These are phyloP conservation scores for Epistrophella euchroma DNA, from an alignment of 2,888 invertebrate species.

Conservation along the genomic window DNA sequence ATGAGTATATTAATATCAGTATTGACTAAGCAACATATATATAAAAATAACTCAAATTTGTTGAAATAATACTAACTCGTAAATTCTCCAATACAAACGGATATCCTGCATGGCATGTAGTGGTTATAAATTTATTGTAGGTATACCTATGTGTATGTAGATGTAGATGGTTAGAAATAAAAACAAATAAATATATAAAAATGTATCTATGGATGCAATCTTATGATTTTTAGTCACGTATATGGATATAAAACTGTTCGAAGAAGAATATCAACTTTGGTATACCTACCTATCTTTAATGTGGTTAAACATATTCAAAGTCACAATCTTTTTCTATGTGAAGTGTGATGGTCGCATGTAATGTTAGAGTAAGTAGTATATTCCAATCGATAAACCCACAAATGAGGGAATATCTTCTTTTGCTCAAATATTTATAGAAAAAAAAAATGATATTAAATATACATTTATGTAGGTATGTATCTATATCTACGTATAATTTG, in stretches of 20 bases:
- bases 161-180: conserved; percentile 2
- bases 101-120: conserved; percentile 63
- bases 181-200: conserved; percentile 28
- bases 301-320: conserved; percentile 73
- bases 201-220: conserved; percentile 42
- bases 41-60: conserved; percentile 54
- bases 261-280: conserved; percentile 47
- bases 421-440: not conserved
- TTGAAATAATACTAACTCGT: conserved; percentile 36
- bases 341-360: conserved; percentile 15
- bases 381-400: conserved; percentile 21
- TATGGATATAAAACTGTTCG: conserved; percentile 62
- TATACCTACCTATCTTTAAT: conserved; percentile 48
- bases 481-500: conserved; percentile 13
- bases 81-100: conserved; percentile 56
- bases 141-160: not conserved
- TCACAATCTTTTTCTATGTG: conserved; percentile 38
- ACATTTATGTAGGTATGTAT: too few species aligned
- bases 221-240: conserved; percentile 71
- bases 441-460: conserved; percentile 12
- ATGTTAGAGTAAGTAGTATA: not conserved
- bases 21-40: conserved; percentile 23
- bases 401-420: conserved; percentile 16
- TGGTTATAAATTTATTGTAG: conserved; percentile 16
- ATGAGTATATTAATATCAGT: conserved; percentile 1